Conservation (phyloP, 2,888 invertebrate genomes). For the Dynastes hyllus region DNA sequence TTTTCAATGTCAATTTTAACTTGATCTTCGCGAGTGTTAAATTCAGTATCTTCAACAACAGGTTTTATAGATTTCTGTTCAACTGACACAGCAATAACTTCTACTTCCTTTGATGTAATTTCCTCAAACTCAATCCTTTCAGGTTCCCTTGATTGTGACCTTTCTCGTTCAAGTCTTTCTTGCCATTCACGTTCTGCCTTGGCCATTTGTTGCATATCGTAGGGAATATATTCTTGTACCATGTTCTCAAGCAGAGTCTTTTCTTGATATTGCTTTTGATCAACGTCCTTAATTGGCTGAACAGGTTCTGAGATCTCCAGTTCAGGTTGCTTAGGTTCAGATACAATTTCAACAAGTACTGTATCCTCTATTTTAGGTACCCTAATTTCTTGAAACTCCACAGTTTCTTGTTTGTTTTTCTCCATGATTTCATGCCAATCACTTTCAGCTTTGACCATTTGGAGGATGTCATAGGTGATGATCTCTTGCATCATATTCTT, state of each 20-base stretch:
- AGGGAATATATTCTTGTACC: conserved; percentile 37
- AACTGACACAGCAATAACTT: background rate
- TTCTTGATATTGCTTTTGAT: conserved; percentile 9
- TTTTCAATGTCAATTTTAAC: no score
- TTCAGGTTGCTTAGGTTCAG: background rate
- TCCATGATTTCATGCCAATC: conserved; percentile 48
- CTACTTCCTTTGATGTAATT: background rate
- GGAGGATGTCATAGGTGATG: conserved; percentile 36
- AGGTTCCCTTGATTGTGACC: conserved; percentile 18
- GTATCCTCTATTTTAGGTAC: background rate
- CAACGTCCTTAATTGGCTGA: background rate
- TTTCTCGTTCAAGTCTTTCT: conserved; percentile 44
- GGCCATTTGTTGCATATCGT: conserved; percentile 42
- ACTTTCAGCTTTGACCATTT: conserved; percentile 42
- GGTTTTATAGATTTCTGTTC: background rate
- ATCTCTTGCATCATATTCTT: conserved; percentile 27
- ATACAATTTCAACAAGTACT: background rate
- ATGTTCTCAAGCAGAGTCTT: conserved; percentile 12
- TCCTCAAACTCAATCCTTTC: conserved; percentile 19
- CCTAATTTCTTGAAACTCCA: background rate
- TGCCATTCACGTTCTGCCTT: conserved; percentile 50
- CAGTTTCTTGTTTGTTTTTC: background rate
- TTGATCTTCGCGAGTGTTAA: background rate
- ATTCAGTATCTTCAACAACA: background rate
- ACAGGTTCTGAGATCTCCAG: background rate